These are phyloP conservation scores for Rhyacophila brunnea DNA, from an alignment of 1,140 invertebrate genomes.

Conservation along the genomic window DNA sequence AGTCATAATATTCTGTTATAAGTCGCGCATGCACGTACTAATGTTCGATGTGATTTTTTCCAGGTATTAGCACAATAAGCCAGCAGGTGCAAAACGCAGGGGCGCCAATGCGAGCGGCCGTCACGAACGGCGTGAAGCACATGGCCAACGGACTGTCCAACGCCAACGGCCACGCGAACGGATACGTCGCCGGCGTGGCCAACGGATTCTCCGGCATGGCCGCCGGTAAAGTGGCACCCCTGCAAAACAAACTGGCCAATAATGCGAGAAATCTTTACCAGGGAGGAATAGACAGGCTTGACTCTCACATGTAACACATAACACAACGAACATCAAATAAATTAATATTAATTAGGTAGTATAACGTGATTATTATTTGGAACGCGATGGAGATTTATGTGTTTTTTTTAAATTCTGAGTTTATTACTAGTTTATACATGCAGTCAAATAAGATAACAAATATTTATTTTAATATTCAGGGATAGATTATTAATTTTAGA, in stretches of 20 bases:
- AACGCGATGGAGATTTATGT: no score
- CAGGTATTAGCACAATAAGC: constrained; percentile 33
- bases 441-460: no score
- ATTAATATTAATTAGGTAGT: no score
- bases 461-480: no score
- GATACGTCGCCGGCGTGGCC: constrained; percentile 8
- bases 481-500: no score
- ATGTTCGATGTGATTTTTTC: no score
- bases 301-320: constrained; percentile 25
- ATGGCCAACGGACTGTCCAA: constrained; percentile 13
- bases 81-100: constrained; percentile 26
- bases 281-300: constrained; percentile 23
- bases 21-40: no score
- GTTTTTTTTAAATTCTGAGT: no score
- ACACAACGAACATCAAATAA: no score
- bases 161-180: constrained; percentile 5
- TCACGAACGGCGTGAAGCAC: constrained; percentile 30
- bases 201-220: constrained; percentile 23
- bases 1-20: no score
- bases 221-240: constrained; percentile 19
- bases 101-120: neutral
- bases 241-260: constrained; percentile 2
- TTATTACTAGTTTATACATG: no score
- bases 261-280: constrained; percentile 18
- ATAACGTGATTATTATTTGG: no score